phyloP scores from a whole-genome alignment of 2,797 vertebrate species.

The Melanogrammus aeglefinus region DNA sequence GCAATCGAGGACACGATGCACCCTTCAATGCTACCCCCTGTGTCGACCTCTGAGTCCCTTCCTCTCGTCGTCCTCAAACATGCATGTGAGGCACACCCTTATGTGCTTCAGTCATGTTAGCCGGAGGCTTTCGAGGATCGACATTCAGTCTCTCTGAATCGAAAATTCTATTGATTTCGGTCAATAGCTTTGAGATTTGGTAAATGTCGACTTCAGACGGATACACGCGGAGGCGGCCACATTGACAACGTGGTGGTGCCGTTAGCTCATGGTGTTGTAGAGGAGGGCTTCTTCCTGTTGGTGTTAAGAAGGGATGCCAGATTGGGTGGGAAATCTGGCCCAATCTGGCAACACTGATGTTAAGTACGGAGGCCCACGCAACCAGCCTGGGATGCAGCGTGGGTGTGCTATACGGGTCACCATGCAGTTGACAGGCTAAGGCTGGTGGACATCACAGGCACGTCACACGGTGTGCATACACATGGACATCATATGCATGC shows the following conservation, averaged over 20 bases:
- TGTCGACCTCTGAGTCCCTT: slow-evolving; percentile 7
- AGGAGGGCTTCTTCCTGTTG: slow-evolving; percentile 45
- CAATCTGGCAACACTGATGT: not conserved
- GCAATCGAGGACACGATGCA: slow-evolving; percentile 37
- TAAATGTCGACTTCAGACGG: not conserved
- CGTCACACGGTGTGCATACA: slow-evolving; percentile 19
- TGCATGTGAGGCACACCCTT: slow-evolving; percentile 11
- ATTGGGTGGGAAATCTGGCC: too few relatives aligned
- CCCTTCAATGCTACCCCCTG: not conserved
- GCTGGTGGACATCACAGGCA: slow-evolving; percentile 13
- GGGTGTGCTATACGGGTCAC: slow-evolving; percentile 14
- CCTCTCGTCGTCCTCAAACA: slow-evolving; percentile 11
- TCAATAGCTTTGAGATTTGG: not conserved
- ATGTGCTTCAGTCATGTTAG: not conserved
- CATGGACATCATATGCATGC: not conserved
- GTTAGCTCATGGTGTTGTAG: slow-evolving; percentile 46
- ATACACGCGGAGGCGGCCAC: not conserved
- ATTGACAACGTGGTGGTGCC: slow-evolving; percentile 13
- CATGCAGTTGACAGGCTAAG: slow-evolving; percentile 33
- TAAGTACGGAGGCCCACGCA: slow-evolving; percentile 43
- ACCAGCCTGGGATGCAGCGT: slow-evolving; percentile 4
- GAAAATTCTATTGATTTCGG: not conserved
- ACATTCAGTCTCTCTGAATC: not conserved
- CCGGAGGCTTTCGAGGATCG: not conserved
- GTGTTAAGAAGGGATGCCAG: not conserved